Percentiles rank a stretch among this genome's conserved stretches.
These are phyloP conservation scores for Microtus oregoni DNA, from an alignment of 2,113 vertebrate species.

Conservation along the genomic window DNA sequence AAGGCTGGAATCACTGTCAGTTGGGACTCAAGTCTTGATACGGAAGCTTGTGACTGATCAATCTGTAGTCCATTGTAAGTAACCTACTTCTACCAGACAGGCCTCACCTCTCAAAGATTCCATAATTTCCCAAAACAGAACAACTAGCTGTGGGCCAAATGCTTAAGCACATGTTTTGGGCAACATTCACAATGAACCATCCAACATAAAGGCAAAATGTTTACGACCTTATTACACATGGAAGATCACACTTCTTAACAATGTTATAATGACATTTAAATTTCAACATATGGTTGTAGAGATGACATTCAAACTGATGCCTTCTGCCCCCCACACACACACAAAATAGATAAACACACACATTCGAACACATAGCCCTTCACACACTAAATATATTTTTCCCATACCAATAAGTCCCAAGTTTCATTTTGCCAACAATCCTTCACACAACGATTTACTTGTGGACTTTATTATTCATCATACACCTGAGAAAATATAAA, in stretches of 20 bases:
- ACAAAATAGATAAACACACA: too few relatives aligned
- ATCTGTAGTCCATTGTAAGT: too few relatives aligned
- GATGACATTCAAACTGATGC: not conserved
- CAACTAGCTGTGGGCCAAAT: not conserved
- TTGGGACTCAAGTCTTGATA: too few relatives aligned
- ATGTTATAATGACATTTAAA: not conserved
- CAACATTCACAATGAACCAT: not conserved
- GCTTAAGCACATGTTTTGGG: not conserved
- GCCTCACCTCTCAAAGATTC: too few relatives aligned
- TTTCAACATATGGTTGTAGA: not conserved
- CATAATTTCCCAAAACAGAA: not conserved
- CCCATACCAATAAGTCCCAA: not conserved
- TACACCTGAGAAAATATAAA: not conserved
- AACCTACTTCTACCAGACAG: too few relatives aligned
- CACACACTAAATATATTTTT: not conserved
- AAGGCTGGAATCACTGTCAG: too few relatives aligned
- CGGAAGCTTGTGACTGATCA: too few relatives aligned
- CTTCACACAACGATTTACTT: not conserved
- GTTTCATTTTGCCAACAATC: not conserved
- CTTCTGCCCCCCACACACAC: not conserved
- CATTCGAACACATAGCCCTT: not conserved
- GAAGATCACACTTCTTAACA: not conserved
- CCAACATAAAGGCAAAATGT: not conserved
- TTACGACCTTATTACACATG: not conserved
- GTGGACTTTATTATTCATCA: not conserved